A percentile compares a stretch with the other conserved stretches of the same genome.
Evolutionary conservation across 2,888 invertebrate genomes (phyloP).

Genomic region (Galerucella calmariensis): DNA sequence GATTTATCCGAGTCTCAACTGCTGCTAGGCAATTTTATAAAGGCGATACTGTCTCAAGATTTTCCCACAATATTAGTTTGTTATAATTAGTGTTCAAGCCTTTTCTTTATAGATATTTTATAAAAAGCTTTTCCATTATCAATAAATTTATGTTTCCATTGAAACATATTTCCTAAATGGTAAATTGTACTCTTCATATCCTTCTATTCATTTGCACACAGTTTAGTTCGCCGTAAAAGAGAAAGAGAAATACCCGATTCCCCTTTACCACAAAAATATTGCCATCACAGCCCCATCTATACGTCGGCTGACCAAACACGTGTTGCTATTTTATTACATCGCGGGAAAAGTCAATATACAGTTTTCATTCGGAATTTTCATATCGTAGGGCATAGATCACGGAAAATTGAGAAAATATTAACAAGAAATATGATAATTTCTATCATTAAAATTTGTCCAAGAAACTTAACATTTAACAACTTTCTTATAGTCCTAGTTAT

Average conservation of each 20-base stretch:
- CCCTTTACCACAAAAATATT: constrained; percentile 54
- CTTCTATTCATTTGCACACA: background rate
- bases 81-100: no score
- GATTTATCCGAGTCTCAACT: no score
- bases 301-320: constrained; percentile 60
- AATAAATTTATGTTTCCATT: no score
- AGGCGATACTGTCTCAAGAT: no score
- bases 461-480: background rate
- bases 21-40: no score
- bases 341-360: constrained; percentile 42
- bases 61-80: no score
- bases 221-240: background rate
- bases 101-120: no score
- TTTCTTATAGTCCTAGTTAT: constrained; percentile 1
- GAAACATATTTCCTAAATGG: no score
- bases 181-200: background rate
- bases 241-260: constrained; percentile 38
- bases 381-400: constrained; percentile 33
- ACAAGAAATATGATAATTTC: no score
- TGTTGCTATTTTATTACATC: constrained; percentile 52
- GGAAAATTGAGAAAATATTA: background rate
- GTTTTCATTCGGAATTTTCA: constrained; percentile 46
- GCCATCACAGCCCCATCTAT: constrained; percentile 61
- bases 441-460: background rate
- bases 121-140: no score